These are phyloP conservation scores for Digitonthophagus gazella DNA, from an alignment of 2,888 invertebrate genomes.

Conservation along the genomic window DNA sequence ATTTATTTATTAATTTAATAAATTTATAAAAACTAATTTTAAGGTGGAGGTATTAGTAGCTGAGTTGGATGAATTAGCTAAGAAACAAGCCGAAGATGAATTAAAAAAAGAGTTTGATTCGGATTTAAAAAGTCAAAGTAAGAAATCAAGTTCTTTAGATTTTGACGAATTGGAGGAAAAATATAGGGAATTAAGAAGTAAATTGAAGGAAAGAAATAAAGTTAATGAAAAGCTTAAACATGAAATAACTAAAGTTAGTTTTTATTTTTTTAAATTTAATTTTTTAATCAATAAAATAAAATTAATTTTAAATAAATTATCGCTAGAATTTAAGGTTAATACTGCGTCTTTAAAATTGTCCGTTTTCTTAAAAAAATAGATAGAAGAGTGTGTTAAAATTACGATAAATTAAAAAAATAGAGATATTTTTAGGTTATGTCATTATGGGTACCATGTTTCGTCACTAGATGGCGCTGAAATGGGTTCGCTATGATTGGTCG, in stretches of 20 bases:
- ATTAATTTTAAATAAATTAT: conserved; percentile 9
- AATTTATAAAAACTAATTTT: conserved; percentile 22
- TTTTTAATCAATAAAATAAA: background rate
- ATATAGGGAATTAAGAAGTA: conserved; percentile 48
- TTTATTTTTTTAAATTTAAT: too few relatives aligned
- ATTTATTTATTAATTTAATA: background rate
- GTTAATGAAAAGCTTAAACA: conserved; percentile 44
- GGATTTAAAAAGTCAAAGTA: conserved; percentile 44
- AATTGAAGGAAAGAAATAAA: conserved; percentile 49
- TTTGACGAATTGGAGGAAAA: conserved; percentile 53
- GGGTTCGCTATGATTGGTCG: too few relatives aligned
- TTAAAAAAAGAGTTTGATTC: conserved; percentile 44
- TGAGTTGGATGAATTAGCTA: conserved; percentile 55
- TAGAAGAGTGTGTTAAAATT: too few relatives aligned
- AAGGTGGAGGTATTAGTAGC: conserved; percentile 55
- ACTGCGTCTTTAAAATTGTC: too few relatives aligned
- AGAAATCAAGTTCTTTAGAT: conserved; percentile 37
- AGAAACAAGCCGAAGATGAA: conserved; percentile 51
- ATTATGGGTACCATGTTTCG: too few relatives aligned
- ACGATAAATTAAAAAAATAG: too few relatives aligned
- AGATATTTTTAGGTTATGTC: too few relatives aligned
- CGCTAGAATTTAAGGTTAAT: too few relatives aligned
- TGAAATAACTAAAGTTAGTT: conserved; percentile 50
- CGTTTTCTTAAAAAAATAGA: too few relatives aligned
- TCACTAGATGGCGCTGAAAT: too few relatives aligned